phyloP scores from a whole-genome alignment of 2,888 invertebrate genomes.

The Nudaria mundana region DNA sequence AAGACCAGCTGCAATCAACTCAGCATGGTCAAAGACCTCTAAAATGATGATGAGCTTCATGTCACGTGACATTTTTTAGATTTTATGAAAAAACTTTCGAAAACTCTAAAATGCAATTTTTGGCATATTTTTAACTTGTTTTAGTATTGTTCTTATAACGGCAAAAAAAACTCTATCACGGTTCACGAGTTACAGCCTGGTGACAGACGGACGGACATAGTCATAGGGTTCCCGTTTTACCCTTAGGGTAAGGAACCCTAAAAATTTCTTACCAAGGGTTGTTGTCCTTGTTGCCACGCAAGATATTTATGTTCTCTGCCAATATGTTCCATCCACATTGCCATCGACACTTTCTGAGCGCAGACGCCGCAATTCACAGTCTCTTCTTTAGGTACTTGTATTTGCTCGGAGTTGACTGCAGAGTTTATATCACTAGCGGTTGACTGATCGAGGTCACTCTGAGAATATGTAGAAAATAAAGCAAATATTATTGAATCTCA shows the following conservation, averaged over 20 bases:
- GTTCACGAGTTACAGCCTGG: not conserved
- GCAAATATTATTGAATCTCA: not conserved
- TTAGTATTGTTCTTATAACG: too few species aligned
- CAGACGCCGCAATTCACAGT: constrained; percentile 36
- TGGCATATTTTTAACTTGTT: too few species aligned
- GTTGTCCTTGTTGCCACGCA: constrained; percentile 40
- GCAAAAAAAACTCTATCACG: too few species aligned
- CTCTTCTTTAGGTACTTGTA: constrained; percentile 2
- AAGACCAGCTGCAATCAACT: too few species aligned
- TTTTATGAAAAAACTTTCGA: too few species aligned
- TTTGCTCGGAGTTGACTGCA: not conserved
- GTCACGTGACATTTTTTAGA: too few species aligned
- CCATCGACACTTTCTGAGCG: constrained; percentile 14
- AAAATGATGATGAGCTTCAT: too few species aligned
- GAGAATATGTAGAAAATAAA: not conserved
- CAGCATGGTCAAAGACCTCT: too few species aligned
- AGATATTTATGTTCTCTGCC: constrained; percentile 41
- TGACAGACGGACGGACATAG: not conserved
- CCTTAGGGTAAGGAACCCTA: too few species aligned
- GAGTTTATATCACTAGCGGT: not conserved
- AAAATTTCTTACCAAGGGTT: constrained; percentile 35
- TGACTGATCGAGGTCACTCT: constrained; percentile 1
- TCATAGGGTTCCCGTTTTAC: too few species aligned
- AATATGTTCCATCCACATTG: constrained; percentile 37
- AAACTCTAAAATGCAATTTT: too few species aligned